A percentile compares a stretch with the other conserved stretches of the same genome.
phyloP scores from a whole-genome alignment of 2,113 vertebrate species.

The Tyto alba region DNA sequence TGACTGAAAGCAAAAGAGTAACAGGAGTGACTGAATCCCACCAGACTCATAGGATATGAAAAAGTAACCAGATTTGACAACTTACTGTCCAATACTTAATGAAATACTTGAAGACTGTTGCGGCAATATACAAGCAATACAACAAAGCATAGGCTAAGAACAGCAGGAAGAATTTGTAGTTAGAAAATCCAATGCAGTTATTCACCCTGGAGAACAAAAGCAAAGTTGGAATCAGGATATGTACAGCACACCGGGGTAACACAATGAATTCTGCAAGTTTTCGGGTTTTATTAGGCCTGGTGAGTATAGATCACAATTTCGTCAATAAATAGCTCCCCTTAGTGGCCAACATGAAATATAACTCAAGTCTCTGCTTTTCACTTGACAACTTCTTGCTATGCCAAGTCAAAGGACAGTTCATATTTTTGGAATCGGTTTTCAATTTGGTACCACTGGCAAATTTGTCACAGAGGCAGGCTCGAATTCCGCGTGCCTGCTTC shows the following conservation, averaged over 20 bases:
- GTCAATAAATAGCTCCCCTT: background rate
- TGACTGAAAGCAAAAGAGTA: background rate
- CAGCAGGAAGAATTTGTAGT: slow-evolving; percentile 98
- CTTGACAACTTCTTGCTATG: background rate
- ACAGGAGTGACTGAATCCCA: background rate
- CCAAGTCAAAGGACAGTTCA: accelerated
- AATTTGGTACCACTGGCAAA: background rate
- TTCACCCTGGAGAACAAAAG: slow-evolving; percentile 87
- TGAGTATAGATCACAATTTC: accelerated
- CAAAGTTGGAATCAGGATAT: slow-evolving; percentile 34
- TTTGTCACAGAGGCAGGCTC: background rate
- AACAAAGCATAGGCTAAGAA: slow-evolving; percentile 95
- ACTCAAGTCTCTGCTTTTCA: background rate
- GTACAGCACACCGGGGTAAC: background rate
- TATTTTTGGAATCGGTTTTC: background rate
- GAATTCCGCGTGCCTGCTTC: background rate
- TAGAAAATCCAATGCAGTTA: slow-evolving; percentile 98
- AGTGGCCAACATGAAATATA: background rate
- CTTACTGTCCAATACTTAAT: slow-evolving; percentile 97
- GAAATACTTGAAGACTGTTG: slow-evolving; percentile 95
- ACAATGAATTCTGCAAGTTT: background rate
- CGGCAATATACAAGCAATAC: slow-evolving; percentile 91
- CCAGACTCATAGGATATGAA: background rate
- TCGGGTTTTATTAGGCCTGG: too few relatives aligned
- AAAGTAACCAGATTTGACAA: slow-evolving; percentile 11